Evolutionary conservation across 1,140 invertebrate genomes (phyloP).

Genomic region (Drosophila ogumai): DNA sequence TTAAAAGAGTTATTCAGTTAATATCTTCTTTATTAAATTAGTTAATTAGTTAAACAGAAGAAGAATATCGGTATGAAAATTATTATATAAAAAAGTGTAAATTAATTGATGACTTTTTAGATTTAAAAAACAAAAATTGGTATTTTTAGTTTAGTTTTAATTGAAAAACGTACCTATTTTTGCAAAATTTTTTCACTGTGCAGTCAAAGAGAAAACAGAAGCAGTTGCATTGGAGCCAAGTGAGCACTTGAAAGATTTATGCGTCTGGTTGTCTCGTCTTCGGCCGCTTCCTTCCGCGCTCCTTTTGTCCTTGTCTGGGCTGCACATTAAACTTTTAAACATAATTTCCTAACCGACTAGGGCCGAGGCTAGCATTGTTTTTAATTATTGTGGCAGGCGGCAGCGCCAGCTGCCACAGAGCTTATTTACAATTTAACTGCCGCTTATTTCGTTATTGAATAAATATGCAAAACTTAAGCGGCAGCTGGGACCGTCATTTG

Average conservation of each 20-base stretch:
- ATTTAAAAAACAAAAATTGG: background rate
- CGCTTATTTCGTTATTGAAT: conserved; percentile 72
- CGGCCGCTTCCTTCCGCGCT: conserved; percentile 3
- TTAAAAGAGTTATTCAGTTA: background rate
- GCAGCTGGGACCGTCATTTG: conserved; percentile 50
- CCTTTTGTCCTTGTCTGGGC: conserved; percentile 1
- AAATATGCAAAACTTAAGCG: conserved; percentile 68
- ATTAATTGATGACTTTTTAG: background rate
- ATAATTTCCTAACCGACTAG: conserved; percentile 28
- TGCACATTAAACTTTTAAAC: conserved; percentile 66
- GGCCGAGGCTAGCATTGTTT: conserved; percentile 44
- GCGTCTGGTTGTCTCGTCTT: conserved; percentile 37
- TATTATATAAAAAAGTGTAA: background rate
- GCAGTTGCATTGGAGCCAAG: conserved; percentile 57
- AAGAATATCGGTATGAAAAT: no score
- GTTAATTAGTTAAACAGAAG: no score
- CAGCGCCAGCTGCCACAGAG: conserved; percentile 48
- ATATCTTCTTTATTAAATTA: no score
- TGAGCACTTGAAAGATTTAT: conserved; percentile 71
- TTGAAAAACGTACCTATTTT: background rate
- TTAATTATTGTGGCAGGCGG: conserved; percentile 61
- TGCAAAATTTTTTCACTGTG: background rate
- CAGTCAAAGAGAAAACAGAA: conserved; percentile 22
- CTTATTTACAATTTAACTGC: conserved; percentile 77
- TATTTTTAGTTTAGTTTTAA: background rate